Evolutionary conservation across 53 echinoderm and acorn worm genomes (phyloP).

Genomic region (Echinarachnius parma): DNA sequence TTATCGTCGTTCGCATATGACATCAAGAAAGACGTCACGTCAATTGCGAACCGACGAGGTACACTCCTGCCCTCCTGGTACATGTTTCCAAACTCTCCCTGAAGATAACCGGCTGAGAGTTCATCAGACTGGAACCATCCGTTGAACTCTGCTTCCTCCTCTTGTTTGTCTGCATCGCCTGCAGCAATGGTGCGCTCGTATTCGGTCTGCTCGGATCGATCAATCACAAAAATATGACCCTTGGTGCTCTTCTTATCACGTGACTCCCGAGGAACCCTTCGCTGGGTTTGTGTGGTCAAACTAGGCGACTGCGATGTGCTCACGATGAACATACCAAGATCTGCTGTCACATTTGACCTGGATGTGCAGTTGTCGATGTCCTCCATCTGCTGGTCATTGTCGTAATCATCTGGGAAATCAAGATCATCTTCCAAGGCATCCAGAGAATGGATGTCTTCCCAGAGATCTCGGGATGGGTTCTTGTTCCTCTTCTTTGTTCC

Average conservation of each 20-base stretch:
- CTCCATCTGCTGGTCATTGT: not conserved
- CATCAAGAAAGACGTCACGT: conserved; percentile 42
- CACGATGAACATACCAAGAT: conserved; percentile 7
- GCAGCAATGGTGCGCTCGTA: no score
- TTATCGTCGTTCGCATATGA: no score
- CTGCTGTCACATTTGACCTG: conserved; percentile 14
- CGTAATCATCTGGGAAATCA: not conserved
- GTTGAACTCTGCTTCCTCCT: no score
- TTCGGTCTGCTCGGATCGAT: no score
- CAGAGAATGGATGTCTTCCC: not conserved
- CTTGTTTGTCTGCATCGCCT: no score
- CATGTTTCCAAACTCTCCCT: conserved; percentile 38
- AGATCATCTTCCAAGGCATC: not conserved
- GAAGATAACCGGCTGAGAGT: conserved; percentile 11
- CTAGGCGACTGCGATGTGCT: no score
- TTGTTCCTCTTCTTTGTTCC: conserved; percentile 26
- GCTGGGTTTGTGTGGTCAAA: no score
- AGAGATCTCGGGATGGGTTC: not conserved
- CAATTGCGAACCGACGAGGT: conserved; percentile 54
- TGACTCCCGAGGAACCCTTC: no score
- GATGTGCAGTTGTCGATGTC: not conserved
- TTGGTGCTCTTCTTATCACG: no score
- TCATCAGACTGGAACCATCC: conserved; percentile 5
- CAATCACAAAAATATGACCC: no score
- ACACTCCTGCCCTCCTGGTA: conserved; percentile 44